These are phyloP conservation scores for Rhinoderma darwinii DNA, from an alignment of 2,113 vertebrate species.

Conservation along the genomic window DNA sequence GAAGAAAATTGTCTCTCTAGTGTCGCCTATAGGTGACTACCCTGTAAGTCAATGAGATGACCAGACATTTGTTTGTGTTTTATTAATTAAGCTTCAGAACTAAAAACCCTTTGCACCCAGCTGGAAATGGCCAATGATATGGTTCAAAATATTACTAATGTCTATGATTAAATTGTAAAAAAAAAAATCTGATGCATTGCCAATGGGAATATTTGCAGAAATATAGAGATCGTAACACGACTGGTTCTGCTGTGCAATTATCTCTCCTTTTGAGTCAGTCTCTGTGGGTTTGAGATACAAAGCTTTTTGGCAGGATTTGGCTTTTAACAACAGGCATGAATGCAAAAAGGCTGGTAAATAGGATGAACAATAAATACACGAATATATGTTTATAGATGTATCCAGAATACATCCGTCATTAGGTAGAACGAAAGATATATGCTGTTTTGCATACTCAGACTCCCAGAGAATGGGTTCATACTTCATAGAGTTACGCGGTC, in stretches of 20 bases:
- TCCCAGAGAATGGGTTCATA: not conserved
- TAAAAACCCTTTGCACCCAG: slow-evolving; percentile 35
- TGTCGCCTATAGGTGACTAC: no score
- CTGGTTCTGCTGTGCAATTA: slow-evolving; percentile 53
- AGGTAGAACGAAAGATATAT: not conserved
- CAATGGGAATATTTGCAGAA: slow-evolving; percentile 52
- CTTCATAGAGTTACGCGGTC: not conserved
- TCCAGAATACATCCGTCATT: not conserved
- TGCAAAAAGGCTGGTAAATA: slow-evolving; percentile 15
- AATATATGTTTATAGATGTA: slow-evolving; percentile 20
- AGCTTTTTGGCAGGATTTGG: slow-evolving; percentile 57
- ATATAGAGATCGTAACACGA: slow-evolving; percentile 42
- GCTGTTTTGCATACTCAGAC: not conserved
- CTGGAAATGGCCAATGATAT: slow-evolving; percentile 51
- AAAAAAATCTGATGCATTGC: slow-evolving; percentile 31
- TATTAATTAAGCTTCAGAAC: slow-evolving; percentile 50
- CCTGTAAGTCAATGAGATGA: slow-evolving; percentile 1
- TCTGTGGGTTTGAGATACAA: slow-evolving; percentile 53
- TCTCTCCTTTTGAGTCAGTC: slow-evolving; percentile 52
- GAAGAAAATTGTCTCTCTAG: no score
- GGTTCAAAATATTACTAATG: slow-evolving; percentile 51
- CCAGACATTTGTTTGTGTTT: slow-evolving; percentile 22
- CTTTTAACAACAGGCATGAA: slow-evolving; percentile 35
- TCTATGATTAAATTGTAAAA: slow-evolving; percentile 55
- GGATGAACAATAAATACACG: slow-evolving; percentile 36